Evolutionary conservation across 2,113 vertebrate genomes (phyloP), one percentile per base, ranked within the genome.

Genomic region (Columba janthina): DNA sequence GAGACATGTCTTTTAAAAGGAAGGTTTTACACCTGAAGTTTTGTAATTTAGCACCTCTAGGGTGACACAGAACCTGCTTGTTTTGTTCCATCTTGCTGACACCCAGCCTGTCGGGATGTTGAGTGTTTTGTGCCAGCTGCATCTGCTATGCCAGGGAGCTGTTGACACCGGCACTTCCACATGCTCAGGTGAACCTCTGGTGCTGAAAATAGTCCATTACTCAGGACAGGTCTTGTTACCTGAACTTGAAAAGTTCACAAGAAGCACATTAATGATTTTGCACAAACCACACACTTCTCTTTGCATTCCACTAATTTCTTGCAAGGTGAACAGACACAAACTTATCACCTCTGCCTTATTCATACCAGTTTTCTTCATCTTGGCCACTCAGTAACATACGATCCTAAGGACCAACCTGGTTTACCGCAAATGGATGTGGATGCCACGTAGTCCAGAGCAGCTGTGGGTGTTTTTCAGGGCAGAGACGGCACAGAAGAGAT

Each of bases 331-430:
- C 15, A 46, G 46, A 62, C 36, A 5, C 22, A 77, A 44, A 53
- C 12, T 12, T 13, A 13, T 44, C 58, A n/a, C 40, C 42, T 60
- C 38, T 50, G 7, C 22, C 15, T 53, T 40, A 51, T 5, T 26
- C 24, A 16, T 9, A 18, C 4, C 0, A 2, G 5, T 76, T 22
- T 64, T 56, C 62, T 67, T 32, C 14, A 2, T 16, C 22, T 8
- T 16, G 53, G 34, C 26, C 17, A 3, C 26, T 2, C 1, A 1
- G 31, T 15, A 18, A 60, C 0, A 1, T 8, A n/a, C 1, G 2
- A 69, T 20, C 50, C 32, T 15, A 32, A 61, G 69, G 32, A 46
- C 29, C 42, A 56, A 0, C 8, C 4, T 10, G 32, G 3, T 25
- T 44, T 76, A n/a, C 16, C 36, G 61, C 72, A 67, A 31, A 53